Base-by-base conservation (phyloP, 1,140 invertebrate genomes). In the Aricia agestis region DNA sequence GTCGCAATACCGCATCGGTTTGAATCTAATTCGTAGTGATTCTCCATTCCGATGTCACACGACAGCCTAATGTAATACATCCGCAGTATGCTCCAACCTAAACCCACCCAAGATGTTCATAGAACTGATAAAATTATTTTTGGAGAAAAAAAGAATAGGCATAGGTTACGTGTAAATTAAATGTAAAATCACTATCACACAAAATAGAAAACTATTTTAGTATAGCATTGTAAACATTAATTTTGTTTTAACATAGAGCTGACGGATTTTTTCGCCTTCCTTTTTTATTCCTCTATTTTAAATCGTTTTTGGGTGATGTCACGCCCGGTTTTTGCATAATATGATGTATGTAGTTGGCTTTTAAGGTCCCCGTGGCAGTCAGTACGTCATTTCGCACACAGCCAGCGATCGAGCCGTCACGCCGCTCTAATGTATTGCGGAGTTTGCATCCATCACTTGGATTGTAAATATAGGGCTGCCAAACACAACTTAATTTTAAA, bases 351-450 rank as follows among this genome's bases (percentile, higher is more conserved):
- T 52, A 52, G 45, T 52, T 52, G 45, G 11, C 45, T 52, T 52
- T 52, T 52, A 52, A 52, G 45, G 45, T 52, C 45, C 45, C 9
- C 59, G 59, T 19, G 18, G 59, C 19, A 63, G 19, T 25, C 19
- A 9, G 59, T 63, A 63, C 59, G 59, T 63, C 59, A 25, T 63
- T 63, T 63, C 42, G 58, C 67, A 71, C 70, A 76, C 78, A 81
- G 72, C 68, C 74, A 71, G 59, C 72, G 74, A 78, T 82, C 78
- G 70, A 42, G 73, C 68, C 68, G 71, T 78, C 82, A 76, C 78
- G 67, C 66, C 59, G 66, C 36, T 74, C 76, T 82, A 80, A 84
- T 82, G 76, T 79, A 81, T 81, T 79, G 78, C 78, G 65, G 72
- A 71, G 76, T 76, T 78, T 77, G 76, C 69, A 76, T 80, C 73